Conservation (phyloP, 2,797 vertebrate species). For the Rallus crepitans region DNA sequence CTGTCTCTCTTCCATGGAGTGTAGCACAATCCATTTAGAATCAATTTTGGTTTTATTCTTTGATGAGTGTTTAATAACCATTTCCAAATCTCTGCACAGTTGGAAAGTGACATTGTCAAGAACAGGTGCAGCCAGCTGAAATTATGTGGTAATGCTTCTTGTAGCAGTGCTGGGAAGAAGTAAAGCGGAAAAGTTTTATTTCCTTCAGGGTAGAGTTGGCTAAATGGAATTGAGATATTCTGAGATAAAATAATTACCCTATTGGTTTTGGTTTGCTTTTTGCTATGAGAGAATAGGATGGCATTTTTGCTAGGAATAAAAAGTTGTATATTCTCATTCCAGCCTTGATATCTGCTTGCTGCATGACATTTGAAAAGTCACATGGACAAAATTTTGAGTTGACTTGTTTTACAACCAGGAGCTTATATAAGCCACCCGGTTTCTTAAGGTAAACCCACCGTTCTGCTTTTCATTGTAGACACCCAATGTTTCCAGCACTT, state of each 20-base stretch:
- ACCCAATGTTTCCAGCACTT: neutral
- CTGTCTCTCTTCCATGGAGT: conserved; percentile 49
- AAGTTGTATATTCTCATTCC: neutral
- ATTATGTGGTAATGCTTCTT: conserved; percentile 45
- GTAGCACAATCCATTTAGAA: conserved; percentile 59
- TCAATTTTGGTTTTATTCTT: conserved; percentile 71
- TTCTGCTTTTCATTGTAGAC: neutral
- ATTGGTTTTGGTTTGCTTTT: neutral
- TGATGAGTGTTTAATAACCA: conserved; percentile 71
- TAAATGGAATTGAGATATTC: conserved; percentile 4
- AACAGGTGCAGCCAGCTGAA: conserved; percentile 67
- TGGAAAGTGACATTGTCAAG: conserved; percentile 63
- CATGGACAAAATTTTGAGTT: neutral
- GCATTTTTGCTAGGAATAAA: neutral
- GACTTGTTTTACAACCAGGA: neutral
- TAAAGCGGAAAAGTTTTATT: conserved; percentile 25
- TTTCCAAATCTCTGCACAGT: conserved; percentile 66
- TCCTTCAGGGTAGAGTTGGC: neutral
- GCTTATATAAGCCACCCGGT: neutral
- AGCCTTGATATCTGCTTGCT: neutral
- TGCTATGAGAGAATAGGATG: fast-evolving
- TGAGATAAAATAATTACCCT: conserved; percentile 4
- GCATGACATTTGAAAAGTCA: neutral
- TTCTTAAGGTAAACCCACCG: neutral
- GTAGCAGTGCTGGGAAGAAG: conserved; percentile 23